Conservation (phyloP, 2,797 vertebrate genomes). For the Pseudotriccus pelzelni region DNA sequence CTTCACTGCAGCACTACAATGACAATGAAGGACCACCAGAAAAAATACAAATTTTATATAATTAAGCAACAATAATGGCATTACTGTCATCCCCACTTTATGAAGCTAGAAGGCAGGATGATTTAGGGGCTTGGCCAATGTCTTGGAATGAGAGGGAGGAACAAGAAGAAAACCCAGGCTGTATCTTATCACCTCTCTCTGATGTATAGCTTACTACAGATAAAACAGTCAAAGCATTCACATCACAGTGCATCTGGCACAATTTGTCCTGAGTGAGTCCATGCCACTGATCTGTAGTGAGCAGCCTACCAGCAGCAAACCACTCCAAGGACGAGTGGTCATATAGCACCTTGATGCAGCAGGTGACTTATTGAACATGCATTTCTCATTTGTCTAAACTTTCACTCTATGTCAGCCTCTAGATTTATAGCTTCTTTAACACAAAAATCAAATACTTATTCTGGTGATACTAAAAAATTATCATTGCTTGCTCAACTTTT, state of each 20-base stretch:
- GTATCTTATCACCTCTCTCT: neutral
- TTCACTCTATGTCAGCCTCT: neutral
- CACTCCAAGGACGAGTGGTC: neutral
- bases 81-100: neutral
- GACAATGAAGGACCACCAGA: neutral
- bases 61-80: neutral
- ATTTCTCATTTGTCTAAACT: neutral
- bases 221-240: neutral
- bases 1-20: neutral
- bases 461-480: neutral
- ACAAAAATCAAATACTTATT: neutral
- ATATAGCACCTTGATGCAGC: neutral
- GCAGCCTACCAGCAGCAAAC: neutral
- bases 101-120: neutral
- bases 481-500: neutral
- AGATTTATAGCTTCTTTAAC: neutral
- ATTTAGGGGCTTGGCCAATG: neutral
- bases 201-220: neutral
- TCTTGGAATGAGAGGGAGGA: neutral
- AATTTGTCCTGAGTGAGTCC: neutral
- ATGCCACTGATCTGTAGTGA: neutral
- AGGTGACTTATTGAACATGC: neutral
- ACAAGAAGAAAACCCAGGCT: neutral
- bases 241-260: neutral
- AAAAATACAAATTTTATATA: neutral